Percentiles rank a stretch among this genome's conserved stretches.
Evolutionary conservation across 2,113 vertebrate species (phyloP).

Genomic region (Engystomops pustulosus): DNA sequence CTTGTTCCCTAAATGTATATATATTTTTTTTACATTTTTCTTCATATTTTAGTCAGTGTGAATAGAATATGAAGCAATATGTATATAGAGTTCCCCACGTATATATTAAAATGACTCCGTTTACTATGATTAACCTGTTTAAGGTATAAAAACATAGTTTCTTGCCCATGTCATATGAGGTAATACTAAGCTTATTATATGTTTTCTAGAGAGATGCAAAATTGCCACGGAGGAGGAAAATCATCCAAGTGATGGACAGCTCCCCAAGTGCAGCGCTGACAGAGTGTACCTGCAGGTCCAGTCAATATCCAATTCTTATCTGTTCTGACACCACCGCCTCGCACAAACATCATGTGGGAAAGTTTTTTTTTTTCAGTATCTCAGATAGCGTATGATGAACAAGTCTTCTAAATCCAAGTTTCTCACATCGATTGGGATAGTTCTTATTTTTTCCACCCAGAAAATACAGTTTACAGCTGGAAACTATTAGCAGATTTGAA

Average conservation of each 20-base stretch:
- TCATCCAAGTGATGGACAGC: conserved; percentile 3
- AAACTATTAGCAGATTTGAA: background rate
- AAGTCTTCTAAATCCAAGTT: background rate
- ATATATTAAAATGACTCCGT: no score
- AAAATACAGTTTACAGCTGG: no score
- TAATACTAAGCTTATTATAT: background rate
- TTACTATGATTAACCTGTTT: no score
- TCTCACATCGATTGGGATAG: conserved; percentile 10
- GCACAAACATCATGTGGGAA: background rate
- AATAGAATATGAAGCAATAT: no score
- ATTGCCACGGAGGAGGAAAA: background rate
- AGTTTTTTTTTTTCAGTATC: background rate
- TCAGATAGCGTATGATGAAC: background rate
- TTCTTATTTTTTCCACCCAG: background rate
- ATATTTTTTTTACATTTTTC: no score
- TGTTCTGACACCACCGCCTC: background rate
- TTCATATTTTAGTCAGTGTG: no score
- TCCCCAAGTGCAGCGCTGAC: background rate
- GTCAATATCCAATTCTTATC: background rate
- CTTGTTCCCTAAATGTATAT: no score
- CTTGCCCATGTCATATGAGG: background rate
- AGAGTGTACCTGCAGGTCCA: conserved; percentile 16
- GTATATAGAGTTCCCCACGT: no score
- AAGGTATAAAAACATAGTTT: no score
- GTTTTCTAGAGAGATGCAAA: background rate